phyloP scores from a whole-genome alignment of 2,888 invertebrate species.

The Antitype chi region DNA sequence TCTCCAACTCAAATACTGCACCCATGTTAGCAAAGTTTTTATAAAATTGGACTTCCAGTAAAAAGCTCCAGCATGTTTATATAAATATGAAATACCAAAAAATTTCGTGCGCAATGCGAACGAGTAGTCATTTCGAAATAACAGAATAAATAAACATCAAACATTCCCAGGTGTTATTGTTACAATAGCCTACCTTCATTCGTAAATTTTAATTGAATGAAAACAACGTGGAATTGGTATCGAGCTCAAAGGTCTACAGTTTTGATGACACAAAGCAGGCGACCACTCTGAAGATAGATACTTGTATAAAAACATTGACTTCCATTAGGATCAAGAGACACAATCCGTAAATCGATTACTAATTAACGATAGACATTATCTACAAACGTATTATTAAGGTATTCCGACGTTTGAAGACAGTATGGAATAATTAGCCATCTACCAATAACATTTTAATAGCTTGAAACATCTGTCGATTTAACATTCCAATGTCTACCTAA shows the following conservation, averaged over 20 bases:
- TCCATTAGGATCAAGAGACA: conserved; percentile 30
- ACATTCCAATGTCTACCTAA: background rate
- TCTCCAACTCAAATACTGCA: conserved; percentile 13
- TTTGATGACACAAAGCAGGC: conserved; percentile 45
- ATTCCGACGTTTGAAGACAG: background rate
- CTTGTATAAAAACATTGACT: conserved; percentile 50
- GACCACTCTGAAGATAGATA: conserved; percentile 10
- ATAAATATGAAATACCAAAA: conserved; percentile 47
- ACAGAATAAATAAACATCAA: conserved; percentile 52
- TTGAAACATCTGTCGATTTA: background rate
- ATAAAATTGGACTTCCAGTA: conserved; percentile 13
- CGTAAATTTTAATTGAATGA: conserved; percentile 64
- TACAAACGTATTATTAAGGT: conserved; percentile 1
- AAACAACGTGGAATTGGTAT: conserved; percentile 54
- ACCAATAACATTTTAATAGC: background rate
- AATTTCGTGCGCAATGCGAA: conserved; percentile 30
- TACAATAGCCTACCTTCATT: conserved; percentile 51
- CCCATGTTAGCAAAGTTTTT: conserved; percentile 26
- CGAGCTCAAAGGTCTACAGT: conserved; percentile 40
- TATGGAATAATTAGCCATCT: background rate
- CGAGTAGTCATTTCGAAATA: conserved; percentile 44
- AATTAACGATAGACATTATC: conserved; percentile 22
- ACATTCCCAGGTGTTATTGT: conserved; percentile 51
- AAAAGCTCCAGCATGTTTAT: conserved; percentile 35
- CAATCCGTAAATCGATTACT: conserved; percentile 40